Evolutionary conservation across 2,113 vertebrate genomes (phyloP), one percentile per base, ranked within the genome.

Genomic region (Periophthalmodon schlosseri): DNA sequence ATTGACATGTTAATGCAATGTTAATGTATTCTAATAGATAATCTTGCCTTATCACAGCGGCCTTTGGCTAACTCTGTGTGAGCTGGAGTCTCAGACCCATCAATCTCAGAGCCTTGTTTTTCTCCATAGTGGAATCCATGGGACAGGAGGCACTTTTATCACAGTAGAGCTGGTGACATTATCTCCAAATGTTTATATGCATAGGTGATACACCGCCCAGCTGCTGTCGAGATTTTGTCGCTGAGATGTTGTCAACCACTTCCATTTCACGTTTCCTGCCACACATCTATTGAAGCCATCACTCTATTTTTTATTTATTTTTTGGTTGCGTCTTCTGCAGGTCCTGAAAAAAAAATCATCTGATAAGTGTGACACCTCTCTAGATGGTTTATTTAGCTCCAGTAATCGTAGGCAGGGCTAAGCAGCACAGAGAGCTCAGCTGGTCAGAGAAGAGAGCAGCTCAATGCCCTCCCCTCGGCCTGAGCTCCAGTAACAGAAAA

Each of bases 1-100:
- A 92, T 92, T 91, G 87, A 91, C 90, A 91, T 91, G 90, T 85
- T 91, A 92, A 92, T 92, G 87, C 60, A 4, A 91, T 88, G 89
- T 84, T 87, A 92, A 92, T 92, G 76, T 90, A 88, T 91, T 91
- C 90, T 77, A 82, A 86, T 87, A 84, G 91, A 88, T 91, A 84
- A 91, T 86, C 87, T 70, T 60, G 80, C 60, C 68, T 81, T 81
- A 90, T 91, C 87, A 83, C 85, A 74, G 85, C 69, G 10, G 68
- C 72, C 69, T 81, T 74, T 77, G 63, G 71, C 79, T 87, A 58
- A 57, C 69, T 28, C 70, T 9, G 65, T 12, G 68, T 69, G 20
- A 23, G 56, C 13, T 11, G 61, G 91, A 83, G 76, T 78, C 33
- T 87, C 88, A 88, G 87, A 86, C 89, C 86, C 91, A 69, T 78